phyloP scores from a whole-genome alignment of 1,140 invertebrate species.

The Bombyx mandarina region DNA sequence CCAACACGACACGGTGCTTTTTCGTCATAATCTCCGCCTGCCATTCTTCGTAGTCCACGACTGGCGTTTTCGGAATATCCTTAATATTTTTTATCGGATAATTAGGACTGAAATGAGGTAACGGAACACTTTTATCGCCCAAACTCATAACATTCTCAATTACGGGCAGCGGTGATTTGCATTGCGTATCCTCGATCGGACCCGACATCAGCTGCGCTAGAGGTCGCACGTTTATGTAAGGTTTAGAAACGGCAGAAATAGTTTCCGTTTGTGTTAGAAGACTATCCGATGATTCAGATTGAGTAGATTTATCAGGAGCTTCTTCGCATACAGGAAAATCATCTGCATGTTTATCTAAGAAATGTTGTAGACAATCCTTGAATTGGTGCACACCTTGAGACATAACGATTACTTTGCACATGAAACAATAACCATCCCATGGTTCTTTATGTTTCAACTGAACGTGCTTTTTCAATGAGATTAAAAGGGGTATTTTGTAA shows the following conservation, averaged over 20 bases:
- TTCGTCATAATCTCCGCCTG: constrained; percentile 39
- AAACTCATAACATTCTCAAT: constrained; percentile 55
- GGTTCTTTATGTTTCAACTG: constrained; percentile 46
- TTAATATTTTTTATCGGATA: constrained; percentile 11
- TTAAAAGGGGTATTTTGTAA: constrained; percentile 47
- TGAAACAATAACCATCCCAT: constrained; percentile 60
- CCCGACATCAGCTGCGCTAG: constrained; percentile 37
- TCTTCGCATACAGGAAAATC: constrained; percentile 42
- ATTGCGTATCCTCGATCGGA: constrained; percentile 1
- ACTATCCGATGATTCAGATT: neutral
- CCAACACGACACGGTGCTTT: constrained; percentile 45
- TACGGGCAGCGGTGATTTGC: constrained; percentile 21
- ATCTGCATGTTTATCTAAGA: constrained; percentile 51
- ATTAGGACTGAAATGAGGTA: constrained; percentile 10
- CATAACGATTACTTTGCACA: constrained; percentile 60
- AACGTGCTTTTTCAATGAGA: constrained; percentile 58
- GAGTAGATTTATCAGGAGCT: neutral
- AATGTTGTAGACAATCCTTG: constrained; percentile 53
- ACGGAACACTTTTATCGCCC: constrained; percentile 12
- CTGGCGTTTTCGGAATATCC: constrained; percentile 11
- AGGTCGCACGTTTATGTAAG: constrained; percentile 45
- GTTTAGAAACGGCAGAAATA: constrained; percentile 7
- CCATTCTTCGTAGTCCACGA: constrained; percentile 42
- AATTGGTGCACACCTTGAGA: constrained; percentile 44
- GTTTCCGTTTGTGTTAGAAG: constrained; percentile 1